These are phyloP conservation scores for Equus quagga DNA, from an alignment of 2,113 vertebrate genomes.

Conservation along the genomic window DNA sequence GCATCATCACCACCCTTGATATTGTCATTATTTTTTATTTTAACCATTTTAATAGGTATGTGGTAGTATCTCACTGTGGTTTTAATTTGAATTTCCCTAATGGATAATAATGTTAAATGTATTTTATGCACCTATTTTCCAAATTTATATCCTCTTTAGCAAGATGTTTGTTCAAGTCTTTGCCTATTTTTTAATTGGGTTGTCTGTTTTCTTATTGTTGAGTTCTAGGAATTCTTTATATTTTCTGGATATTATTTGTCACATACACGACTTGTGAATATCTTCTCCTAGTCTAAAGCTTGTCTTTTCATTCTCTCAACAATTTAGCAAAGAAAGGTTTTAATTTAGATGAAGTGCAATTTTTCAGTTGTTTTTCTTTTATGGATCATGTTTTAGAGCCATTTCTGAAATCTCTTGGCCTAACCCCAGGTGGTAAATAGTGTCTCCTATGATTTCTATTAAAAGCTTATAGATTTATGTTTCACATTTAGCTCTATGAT, in stretches of 20 bases:
- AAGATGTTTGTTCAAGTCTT: background rate
- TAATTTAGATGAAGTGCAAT: background rate
- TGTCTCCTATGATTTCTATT: background rate
- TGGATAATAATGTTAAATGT: background rate
- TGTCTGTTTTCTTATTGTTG: background rate
- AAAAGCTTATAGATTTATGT: background rate
- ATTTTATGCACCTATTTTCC: background rate
- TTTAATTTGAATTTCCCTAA: background rate
- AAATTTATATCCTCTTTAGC: background rate
- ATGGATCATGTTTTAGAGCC: background rate
- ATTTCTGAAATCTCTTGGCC: background rate
- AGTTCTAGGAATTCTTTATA: background rate
- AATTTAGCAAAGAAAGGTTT: background rate
- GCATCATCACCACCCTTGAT: background rate
- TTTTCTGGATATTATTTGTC: background rate
- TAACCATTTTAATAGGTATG: background rate
- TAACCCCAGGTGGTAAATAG: background rate
- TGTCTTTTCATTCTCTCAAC: background rate
- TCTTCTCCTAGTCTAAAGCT: background rate
- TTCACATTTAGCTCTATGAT: background rate
- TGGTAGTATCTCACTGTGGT: background rate
- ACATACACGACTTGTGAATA: background rate
- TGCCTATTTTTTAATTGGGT: background rate
- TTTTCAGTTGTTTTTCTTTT: slow-evolving; percentile 4
- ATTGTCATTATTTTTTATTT: background rate